Conservation (phyloP, 2,888 invertebrate genomes). For the Nephrotoma appendiculata region DNA sequence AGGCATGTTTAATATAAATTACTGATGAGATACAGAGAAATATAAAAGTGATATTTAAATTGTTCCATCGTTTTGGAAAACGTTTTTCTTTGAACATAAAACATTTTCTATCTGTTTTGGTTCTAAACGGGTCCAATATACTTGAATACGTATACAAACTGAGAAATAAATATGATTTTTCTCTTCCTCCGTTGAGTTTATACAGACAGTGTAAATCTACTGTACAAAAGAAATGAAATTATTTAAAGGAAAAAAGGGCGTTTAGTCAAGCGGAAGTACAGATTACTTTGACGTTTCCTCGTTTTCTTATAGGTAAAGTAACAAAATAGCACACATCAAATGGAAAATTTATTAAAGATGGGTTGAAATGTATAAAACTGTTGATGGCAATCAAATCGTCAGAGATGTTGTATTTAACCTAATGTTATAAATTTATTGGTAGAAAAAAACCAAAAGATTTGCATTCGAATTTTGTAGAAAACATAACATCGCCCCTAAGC, state of each 20-base stretch:
- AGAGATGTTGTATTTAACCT: too few species aligned
- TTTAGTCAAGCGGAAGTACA: not conserved
- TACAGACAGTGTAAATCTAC: not conserved
- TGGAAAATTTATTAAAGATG: not conserved
- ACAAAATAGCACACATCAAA: not conserved
- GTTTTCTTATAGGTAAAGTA: not conserved
- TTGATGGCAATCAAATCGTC: not conserved
- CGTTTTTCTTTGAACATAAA: not conserved
- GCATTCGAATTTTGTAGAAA: not conserved
- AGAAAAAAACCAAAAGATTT: not conserved
- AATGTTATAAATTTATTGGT: too few species aligned
- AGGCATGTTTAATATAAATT: not conserved
- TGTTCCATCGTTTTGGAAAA: not conserved
- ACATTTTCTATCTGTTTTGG: not conserved
- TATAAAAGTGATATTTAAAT: not conserved
- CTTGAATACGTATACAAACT: not conserved
- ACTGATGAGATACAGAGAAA: not conserved
- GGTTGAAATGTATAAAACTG: not conserved
- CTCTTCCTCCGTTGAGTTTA: not conserved
- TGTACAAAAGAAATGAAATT: not conserved
- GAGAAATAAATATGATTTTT: not conserved
- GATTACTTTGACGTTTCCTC: conserved; percentile 2
- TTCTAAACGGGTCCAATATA: not conserved
- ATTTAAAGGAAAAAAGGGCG: not conserved
- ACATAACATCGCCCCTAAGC: not conserved